Conservation (phyloP, 2,113 vertebrate species). For the Pluvianellus socialis region DNA sequence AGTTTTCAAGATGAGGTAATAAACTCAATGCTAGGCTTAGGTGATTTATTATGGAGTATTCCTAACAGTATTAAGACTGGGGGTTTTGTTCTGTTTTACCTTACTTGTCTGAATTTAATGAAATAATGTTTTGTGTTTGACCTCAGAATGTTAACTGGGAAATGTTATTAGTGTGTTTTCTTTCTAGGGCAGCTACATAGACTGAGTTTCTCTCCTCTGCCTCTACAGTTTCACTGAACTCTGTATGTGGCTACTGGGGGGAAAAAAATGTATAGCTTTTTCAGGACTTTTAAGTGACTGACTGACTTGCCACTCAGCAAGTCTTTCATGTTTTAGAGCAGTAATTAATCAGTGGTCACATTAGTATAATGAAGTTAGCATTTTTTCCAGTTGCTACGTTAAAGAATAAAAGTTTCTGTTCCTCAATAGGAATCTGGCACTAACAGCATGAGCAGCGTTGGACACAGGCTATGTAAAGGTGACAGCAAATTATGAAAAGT, state of each 20-base stretch:
- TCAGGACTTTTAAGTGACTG: neutral
- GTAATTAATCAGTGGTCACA: neutral
- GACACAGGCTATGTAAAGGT: neutral
- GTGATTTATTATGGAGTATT: neutral
- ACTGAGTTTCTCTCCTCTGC: neutral
- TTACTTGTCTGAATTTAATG: neutral
- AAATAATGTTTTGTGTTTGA: neutral
- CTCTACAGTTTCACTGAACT: neutral
- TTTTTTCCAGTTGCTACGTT: neutral
- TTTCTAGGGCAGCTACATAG: neutral
- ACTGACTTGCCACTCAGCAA: neutral
- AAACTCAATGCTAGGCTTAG: neutral
- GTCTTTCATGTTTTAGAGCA: neutral
- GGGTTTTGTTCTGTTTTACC: neutral
- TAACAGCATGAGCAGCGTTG: neutral
- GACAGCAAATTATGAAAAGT: neutral
- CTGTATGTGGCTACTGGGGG: neutral
- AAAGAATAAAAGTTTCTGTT: slow-evolving; percentile 1
- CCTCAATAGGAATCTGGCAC: neutral
- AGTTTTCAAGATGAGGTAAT: neutral
- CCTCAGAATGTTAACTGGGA: neutral
- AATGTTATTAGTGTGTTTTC: neutral
- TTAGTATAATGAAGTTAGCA: neutral
- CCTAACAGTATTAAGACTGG: neutral
- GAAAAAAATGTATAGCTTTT: neutral